These are phyloP conservation scores for Hirudinaria manillensis DNA, from an alignment of 2,888 invertebrate species.

Conservation along the genomic window DNA sequence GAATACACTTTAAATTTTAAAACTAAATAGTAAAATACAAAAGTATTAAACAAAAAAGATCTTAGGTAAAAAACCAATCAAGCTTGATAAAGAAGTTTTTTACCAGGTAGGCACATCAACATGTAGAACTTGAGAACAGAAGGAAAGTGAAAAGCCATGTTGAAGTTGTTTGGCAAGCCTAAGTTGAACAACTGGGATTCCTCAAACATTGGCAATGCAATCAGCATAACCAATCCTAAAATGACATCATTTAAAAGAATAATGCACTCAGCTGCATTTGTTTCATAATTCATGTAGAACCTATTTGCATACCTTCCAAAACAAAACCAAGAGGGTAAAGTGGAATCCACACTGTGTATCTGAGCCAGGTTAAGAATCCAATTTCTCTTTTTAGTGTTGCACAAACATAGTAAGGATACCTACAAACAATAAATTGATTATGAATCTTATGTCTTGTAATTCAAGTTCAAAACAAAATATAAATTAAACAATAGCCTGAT, in stretches of 20 bases:
- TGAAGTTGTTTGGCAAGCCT: constrained; percentile 74
- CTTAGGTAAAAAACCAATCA: too few relatives aligned
- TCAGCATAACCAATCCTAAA: constrained; percentile 53
- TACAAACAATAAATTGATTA: constrained; percentile 48
- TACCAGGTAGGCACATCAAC: constrained; percentile 37
- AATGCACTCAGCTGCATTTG: background rate
- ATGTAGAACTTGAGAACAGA: constrained; percentile 38
- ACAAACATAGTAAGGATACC: constrained; percentile 86
- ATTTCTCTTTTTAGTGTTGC: constrained; percentile 71
- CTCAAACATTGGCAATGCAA: constrained; percentile 82
- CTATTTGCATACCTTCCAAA: constrained; percentile 32
- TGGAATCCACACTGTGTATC: constrained; percentile 88
- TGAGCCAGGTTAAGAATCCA: constrained; percentile 76
- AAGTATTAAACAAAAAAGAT: too few relatives aligned
- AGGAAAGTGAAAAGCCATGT: constrained; percentile 80
- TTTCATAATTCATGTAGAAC: background rate
- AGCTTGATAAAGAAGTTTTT: too few relatives aligned
- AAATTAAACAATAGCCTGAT: too few relatives aligned
- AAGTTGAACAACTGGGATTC: constrained; percentile 72
- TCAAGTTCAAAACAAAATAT: too few relatives aligned
- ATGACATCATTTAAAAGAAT: background rate
- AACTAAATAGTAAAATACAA: too few relatives aligned
- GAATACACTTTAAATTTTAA: too few relatives aligned
- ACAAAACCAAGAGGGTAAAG: constrained; percentile 71
- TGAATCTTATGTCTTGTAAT: background rate